phyloP scores from a whole-genome alignment of 2,113 vertebrate genomes.

The Ahaetulla prasina region DNA sequence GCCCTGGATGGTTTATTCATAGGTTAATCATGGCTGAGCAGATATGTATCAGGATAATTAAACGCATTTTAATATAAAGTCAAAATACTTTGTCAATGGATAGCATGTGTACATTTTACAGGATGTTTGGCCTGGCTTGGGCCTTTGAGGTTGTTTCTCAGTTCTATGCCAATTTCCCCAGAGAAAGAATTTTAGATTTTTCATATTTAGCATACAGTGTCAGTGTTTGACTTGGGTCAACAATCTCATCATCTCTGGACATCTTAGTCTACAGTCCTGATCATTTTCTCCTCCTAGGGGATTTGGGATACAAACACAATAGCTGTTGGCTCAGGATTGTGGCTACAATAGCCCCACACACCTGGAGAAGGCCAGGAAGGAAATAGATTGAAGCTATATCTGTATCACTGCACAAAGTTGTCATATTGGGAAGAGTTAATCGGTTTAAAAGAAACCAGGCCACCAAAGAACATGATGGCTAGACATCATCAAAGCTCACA shows the following conservation, averaged over 20 bases:
- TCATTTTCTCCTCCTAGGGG: not conserved
- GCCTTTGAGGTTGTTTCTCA: not conserved
- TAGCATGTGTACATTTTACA: not conserved
- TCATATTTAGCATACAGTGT: not conserved
- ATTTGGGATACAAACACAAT: not conserved
- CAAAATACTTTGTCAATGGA: not conserved
- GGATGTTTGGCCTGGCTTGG: not conserved
- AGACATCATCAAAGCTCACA: not conserved
- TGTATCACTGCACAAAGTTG: not conserved
- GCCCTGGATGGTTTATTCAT: not conserved
- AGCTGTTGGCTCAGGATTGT: not conserved
- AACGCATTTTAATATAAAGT: not conserved
- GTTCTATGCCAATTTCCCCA: not conserved
- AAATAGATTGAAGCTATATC: not conserved
- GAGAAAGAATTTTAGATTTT: not conserved
- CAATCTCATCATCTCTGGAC: not conserved
- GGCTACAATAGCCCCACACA: not conserved
- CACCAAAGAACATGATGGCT: not conserved
- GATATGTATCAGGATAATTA: not conserved
- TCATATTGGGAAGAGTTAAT: not conserved
- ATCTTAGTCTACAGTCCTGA: not conserved
- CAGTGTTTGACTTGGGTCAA: not conserved
- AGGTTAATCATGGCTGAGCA: not conserved
- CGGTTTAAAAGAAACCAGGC: not conserved
- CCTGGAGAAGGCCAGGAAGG: not conserved